Percentiles rank a stretch among this genome's conserved stretches.
phyloP scores from a whole-genome alignment of 2,113 vertebrate genomes.

The Spheniscus mendiculus region DNA sequence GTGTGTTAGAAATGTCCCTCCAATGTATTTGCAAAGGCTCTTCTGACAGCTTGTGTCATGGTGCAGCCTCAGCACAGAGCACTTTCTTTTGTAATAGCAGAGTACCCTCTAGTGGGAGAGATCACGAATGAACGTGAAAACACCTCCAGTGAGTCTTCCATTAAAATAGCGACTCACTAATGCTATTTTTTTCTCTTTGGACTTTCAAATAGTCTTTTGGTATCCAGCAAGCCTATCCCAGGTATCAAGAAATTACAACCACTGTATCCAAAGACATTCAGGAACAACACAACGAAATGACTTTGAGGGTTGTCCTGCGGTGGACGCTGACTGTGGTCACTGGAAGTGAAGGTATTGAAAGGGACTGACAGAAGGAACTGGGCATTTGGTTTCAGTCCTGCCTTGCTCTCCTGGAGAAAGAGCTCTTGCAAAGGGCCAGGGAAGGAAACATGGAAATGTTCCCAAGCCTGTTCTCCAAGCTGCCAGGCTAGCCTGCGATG shows the following conservation, averaged over 20 bases:
- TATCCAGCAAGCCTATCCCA: neutral
- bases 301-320: neutral
- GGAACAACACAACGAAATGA: rapidly evolving
- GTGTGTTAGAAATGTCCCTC: neutral
- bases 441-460: neutral
- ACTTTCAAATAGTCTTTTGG: neutral
- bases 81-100: neutral
- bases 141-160: rapidly evolving
- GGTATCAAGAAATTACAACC: neutral
- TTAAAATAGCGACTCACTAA: rapidly evolving
- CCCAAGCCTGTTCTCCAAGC: neutral
- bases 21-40: neutral
- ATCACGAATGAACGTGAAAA: neutral
- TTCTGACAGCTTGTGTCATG: rapidly evolving
- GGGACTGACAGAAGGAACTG: neutral
- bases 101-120: neutral
- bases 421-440: neutral
- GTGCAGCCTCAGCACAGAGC: neutral
- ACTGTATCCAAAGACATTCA: neutral
- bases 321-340: rapidly evolving
- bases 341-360: neutral
- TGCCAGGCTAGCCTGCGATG: rapidly evolving
- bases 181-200: neutral
- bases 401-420: neutral
- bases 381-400: neutral